Evolutionary conservation across 2,888 invertebrate genomes (phyloP), one percentile per base, ranked within the genome.

Genomic region (Dione vanillae): DNA sequence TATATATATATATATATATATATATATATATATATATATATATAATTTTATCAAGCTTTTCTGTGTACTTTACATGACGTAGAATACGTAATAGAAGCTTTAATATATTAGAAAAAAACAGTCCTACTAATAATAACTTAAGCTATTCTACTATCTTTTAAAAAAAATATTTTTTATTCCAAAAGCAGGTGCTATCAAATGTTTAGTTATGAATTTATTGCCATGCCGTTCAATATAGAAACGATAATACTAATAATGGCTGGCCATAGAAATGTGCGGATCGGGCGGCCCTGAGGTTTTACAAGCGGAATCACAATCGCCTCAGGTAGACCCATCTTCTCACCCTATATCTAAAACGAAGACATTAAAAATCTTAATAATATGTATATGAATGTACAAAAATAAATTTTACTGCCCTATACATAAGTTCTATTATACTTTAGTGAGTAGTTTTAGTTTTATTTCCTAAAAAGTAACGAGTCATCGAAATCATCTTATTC

Each of bases 401-500:
- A 62, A 20, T 27, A 10, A 45, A 66, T 47, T 27, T 47, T 70
- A 67, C 19, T 1, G 2, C 0, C 14, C 5, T 1, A 9, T 10
- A 9, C 6, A 19, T 66, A 62, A 43, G 52, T 20, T n/a, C 19
- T 20, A 43, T 19, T 61, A 19, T 37, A 2, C 8, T 14, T 16
- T 11, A 5, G 2, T 6, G 11, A 11, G 27, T 9, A 20, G 56
- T 72, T 68, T 74, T 74, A 69, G 74, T 78, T 77, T 80, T 83
- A 83, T 86, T 87, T 86, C 77, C 82, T 68, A 73, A 77, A 77
- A 87, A 90, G 86, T 87, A 87, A 84, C 89, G 80, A 91, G 90
- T 91, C 91, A 92, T 90, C 83, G 84, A 82, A 87, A 85, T 87
- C 83, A 85, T 83, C 82, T 81, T 78, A 81, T 85, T 84, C 83